Evolutionary conservation across 2,113 vertebrate genomes (phyloP), one percentile per base, ranked within the genome.

Genomic region (Nyctibius bracteatus): DNA sequence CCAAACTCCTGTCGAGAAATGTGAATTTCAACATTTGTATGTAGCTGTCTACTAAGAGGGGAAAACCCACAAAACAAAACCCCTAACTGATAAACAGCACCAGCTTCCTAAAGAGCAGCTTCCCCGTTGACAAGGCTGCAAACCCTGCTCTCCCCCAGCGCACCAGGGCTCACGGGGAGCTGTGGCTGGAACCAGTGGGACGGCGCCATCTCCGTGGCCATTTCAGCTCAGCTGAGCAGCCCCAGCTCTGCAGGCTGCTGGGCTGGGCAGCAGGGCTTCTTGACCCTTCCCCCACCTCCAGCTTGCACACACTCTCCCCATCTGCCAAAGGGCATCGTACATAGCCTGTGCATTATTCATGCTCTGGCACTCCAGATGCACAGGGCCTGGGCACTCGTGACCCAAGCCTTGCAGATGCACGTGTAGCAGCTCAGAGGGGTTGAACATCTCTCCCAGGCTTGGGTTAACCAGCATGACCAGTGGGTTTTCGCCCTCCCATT

Each of bases 161-260:
- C 46, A 24, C 47, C 47, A 5, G 6, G 39, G 15, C 17, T 70
- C 28, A 8, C 11, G 5, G 4, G 70, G n/a, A 72, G 19, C 6
- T 67, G 18, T 6, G 2, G 16, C 81, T 3, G 4, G 13, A 46
- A 33, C 59, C 6, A 5, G 51, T 39, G 35, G n/a, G 37, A 66
- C 0, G 0, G 44, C 1, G 3, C 43, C 33, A 58, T 23, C 61
- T 31, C 52, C 2, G 0, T n/a, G 68, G 49, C 66, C 24, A 22
- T 44, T 35, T 61, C 6, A 6, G 49, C 57, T 57, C 47, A n/a
- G 31, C 7, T 5, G 49, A 75, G 33, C 28, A 65, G 74, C 44
- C 39, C 46, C 27, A 35, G 57, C 30, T 67, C 75, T 30, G 24
- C 2, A 3, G 51, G 35, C 49, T 83, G 66, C 57, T 68, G 70